These are phyloP conservation scores for Triplophysa yarkandensis DNA, from an alignment of 2,797 vertebrate species.

Conservation along the genomic window DNA sequence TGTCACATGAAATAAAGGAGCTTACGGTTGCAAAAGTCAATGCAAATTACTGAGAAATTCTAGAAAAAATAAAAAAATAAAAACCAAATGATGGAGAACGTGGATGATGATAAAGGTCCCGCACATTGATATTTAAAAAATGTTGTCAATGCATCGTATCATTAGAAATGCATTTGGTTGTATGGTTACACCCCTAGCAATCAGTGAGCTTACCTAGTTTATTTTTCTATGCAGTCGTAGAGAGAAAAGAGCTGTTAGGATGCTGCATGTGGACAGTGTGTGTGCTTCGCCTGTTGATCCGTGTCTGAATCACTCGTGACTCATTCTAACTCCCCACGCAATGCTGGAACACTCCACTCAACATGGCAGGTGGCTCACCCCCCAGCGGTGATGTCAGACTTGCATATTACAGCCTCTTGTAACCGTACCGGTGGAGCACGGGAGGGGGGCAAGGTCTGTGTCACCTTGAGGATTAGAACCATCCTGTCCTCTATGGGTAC, in stretches of 20 bases:
- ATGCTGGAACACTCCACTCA: conserved; percentile 49
- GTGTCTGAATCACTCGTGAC: conserved; percentile 54
- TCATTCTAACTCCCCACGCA: conserved; percentile 48
- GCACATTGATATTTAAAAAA: too few relatives aligned
- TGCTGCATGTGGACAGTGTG: conserved; percentile 33
- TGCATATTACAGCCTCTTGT: conserved; percentile 33
- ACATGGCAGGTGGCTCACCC: conserved; percentile 53
- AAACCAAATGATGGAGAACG: too few relatives aligned
- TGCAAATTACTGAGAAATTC: too few relatives aligned
- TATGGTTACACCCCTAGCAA: too few relatives aligned
- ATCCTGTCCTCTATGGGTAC: neutral
- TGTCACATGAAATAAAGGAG: too few relatives aligned
- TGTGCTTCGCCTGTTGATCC: conserved; percentile 48
- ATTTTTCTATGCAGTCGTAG: conserved; percentile 16
- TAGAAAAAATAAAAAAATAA: too few relatives aligned
- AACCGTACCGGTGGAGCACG: conserved; percentile 1
- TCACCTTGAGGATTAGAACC: conserved; percentile 39
- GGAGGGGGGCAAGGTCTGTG: conserved; percentile 4
- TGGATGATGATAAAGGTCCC: too few relatives aligned
- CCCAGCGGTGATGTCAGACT: conserved; percentile 45
- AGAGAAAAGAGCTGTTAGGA: conserved; percentile 6
- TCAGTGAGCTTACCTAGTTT: too few relatives aligned
- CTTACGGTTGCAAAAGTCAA: too few relatives aligned
- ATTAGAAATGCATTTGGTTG: too few relatives aligned
- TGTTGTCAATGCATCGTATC: too few relatives aligned